Conservation (phyloP, 2,797 vertebrate species). For the Tokudaia tokunoshimensis region DNA sequence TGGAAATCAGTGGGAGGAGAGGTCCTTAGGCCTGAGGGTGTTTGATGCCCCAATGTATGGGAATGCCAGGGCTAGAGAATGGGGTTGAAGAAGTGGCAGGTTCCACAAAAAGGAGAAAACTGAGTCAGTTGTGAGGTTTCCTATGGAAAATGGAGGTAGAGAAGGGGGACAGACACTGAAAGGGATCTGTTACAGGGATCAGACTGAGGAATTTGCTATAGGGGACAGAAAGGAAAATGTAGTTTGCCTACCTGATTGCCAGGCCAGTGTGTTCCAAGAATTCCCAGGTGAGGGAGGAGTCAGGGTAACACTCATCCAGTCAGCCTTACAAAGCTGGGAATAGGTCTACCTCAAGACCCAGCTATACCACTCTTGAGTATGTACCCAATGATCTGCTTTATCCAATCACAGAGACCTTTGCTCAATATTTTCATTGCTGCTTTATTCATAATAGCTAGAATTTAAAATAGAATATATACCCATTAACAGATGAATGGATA, state of each 20-base stretch:
- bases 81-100: no score
- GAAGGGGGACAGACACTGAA: not conserved
- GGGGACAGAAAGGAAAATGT: not conserved
- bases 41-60: no score
- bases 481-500: not conserved
- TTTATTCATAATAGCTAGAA: no score
- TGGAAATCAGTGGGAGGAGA: no score
- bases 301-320: not conserved
- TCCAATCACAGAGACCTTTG: no score
- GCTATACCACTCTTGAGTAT: no score
- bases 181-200: not conserved
- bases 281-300: not conserved
- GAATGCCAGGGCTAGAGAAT: no score
- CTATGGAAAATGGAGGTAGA: not conserved
- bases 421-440: no score
- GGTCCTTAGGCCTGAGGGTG: no score
- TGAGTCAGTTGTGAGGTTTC: not conserved
- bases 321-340: not conserved
- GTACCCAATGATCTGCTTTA: no score
- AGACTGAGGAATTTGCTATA: not conserved
- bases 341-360: no score
- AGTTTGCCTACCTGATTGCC: not conserved
- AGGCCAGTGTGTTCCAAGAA: not conserved
- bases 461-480: no score
- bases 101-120: not conserved